A percentile compares a stretch with the other conserved stretches of the same genome.
These are phyloP conservation scores for Brachyhypopomus gauderio DNA, from an alignment of 2,113 vertebrate genomes.

Conservation along the genomic window DNA sequence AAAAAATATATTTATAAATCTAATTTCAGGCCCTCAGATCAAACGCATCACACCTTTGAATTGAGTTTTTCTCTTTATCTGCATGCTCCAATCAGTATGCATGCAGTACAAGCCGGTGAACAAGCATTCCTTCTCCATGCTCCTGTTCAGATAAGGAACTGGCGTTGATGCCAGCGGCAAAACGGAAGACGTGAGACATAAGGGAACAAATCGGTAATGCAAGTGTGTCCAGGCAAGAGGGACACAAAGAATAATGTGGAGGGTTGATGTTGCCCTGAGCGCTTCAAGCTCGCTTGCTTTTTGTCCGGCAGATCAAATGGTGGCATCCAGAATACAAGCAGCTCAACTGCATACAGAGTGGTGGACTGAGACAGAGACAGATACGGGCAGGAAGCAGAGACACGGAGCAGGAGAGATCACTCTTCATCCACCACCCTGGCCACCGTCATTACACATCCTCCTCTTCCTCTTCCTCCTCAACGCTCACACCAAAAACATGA, in stretches of 20 bases:
- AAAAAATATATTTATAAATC: neutral
- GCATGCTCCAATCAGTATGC: neutral
- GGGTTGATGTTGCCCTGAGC: conserved; percentile 44
- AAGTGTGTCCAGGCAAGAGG: conserved; percentile 27
- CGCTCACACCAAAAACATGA: neutral
- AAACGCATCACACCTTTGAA: neutral
- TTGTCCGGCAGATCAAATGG: conserved; percentile 50
- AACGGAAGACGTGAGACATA: conserved; percentile 3
- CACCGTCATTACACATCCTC: conserved; percentile 21
- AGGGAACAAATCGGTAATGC: conserved; percentile 29
- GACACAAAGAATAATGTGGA: conserved; percentile 36
- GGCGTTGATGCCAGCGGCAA: conserved; percentile 15
- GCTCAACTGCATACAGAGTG: conserved; percentile 43
- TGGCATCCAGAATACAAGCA: conserved; percentile 36
- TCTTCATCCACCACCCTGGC: neutral
- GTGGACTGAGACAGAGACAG: conserved; percentile 14
- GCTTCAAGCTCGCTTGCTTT: conserved; percentile 27
- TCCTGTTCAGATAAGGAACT: conserved; percentile 45
- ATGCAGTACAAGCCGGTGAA: neutral
- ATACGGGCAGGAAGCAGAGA: conserved; percentile 10
- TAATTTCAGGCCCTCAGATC: neutral
- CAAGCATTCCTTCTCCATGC: neutral
- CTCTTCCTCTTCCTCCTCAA: neutral
- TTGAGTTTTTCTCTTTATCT: too few relatives aligned
- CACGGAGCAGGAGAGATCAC: conserved; percentile 7